Conservation (phyloP, 2,113 vertebrate genomes). For the Casuarius casuarius region DNA sequence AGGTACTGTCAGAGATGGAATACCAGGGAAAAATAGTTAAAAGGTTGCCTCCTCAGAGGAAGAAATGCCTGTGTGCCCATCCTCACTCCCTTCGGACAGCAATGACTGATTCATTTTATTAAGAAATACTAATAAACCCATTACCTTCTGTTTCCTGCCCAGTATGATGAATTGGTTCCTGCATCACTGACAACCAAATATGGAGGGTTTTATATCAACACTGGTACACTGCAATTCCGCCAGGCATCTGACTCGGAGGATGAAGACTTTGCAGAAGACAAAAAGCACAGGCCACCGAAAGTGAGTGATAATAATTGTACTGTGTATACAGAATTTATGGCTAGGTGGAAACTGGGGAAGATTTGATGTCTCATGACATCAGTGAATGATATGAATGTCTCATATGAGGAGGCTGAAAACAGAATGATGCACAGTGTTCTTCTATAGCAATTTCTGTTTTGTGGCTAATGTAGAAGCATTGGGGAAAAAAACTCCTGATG, state of each 20-base stretch:
- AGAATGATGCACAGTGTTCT: neutral
- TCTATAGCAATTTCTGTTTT: neutral
- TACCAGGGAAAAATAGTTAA: neutral
- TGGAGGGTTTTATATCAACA: constrained; percentile 99
- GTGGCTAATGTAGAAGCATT: neutral
- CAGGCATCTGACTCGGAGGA: constrained; percentile 94
- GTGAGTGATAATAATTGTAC: constrained; percentile 69
- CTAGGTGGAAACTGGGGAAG: neutral
- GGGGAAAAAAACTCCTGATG: neutral
- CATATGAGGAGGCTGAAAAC: neutral
- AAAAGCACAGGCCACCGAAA: constrained; percentile 88
- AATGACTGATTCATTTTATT: neutral
- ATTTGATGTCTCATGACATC: neutral
- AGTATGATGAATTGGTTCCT: constrained; percentile 96
- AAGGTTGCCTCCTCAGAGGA: rapidly evolving
- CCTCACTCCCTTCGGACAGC: neutral
- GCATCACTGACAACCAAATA: constrained; percentile 96
- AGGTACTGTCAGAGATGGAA: neutral
- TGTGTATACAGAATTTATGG: neutral
- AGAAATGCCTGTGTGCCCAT: neutral
- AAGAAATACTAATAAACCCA: neutral
- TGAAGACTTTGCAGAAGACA: constrained; percentile 80
- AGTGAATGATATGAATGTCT: neutral
- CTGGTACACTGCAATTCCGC: constrained; percentile 96
- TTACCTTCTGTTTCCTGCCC: constrained; percentile 25